Percentiles rank a stretch among this genome's conserved stretches.
phyloP scores from a whole-genome alignment of 2,113 vertebrate genomes.

The Rhynchomys soricoides region DNA sequence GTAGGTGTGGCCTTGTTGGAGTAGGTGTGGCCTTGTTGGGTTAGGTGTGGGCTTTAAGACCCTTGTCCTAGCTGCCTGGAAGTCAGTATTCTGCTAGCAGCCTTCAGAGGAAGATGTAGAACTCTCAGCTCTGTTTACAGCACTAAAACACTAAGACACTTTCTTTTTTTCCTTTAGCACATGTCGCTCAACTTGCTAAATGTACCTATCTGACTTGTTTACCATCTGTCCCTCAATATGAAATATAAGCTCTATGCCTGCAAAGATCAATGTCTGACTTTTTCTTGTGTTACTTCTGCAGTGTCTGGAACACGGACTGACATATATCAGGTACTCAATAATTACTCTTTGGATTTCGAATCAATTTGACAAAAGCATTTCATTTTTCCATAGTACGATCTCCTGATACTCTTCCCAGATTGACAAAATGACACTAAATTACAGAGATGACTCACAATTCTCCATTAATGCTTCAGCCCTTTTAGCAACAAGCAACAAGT shows the following conservation, averaged over 20 bases:
- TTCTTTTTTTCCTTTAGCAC: background rate
- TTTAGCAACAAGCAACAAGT: background rate
- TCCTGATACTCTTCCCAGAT: background rate
- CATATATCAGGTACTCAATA: background rate
- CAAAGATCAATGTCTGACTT: background rate
- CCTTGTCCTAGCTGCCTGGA: no score
- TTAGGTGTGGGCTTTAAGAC: no score
- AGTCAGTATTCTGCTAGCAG: no score
- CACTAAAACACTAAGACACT: no score
- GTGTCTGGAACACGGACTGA: background rate
- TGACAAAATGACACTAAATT: background rate
- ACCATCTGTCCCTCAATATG: background rate
- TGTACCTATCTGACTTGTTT: background rate
- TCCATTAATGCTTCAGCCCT: background rate
- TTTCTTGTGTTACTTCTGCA: background rate
- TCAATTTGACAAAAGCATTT: background rate
- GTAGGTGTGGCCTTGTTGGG: no score
- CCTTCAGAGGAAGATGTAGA: no score
- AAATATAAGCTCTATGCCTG: background rate
- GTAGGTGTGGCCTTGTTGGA: no score
- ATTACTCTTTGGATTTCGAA: slow-evolving; percentile 1
- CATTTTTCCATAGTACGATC: background rate
- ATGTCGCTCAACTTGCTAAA: background rate
- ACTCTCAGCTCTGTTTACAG: no score
- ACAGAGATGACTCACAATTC: background rate